Evolutionary conservation across 2,888 invertebrate genomes (phyloP), one percentile per base, ranked within the genome.

Genomic region (Hyles lineata): DNA sequence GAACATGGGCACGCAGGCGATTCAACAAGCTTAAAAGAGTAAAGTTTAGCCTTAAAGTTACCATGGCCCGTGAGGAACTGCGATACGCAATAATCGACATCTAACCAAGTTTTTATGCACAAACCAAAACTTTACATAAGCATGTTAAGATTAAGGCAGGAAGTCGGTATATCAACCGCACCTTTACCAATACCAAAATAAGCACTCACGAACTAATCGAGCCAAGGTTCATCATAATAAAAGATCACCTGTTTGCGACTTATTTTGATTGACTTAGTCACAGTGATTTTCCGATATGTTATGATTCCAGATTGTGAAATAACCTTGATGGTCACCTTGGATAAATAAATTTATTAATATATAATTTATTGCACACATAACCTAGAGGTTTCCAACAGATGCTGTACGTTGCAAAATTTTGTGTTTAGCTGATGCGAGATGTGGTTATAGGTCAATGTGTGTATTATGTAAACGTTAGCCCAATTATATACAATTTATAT

Each of bases 281-380:
- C 19, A 55, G 55, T 55, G n/a, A 55, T 74, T 73, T 52, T 58
- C 7, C 70, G 62, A 59, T 69, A 29, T 15, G 43, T 43, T 29
- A 50, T 43, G 32, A 69, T 43, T 17, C 8, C 29, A 67, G 21
- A 67, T 67, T 67, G 50, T 50, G 67, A 32, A 62, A 32, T 9
- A 62, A 15, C 62, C 62, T 62, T 62, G 62, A n/a, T 32, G 62
- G n/a, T 35, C n/a, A n/a, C 32, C 19, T 62, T n/a, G 19, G 32
- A 35, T 32, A 32, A 29, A 55, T 43, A 29, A 3, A 43, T 55
- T 55, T 55, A 55, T 55, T 55, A 55, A 19, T n/a, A 60, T 25
- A 60, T 25, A 25, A 25, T 23, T 60, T 25, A 60, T 25, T 23
- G 60, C 60, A 25, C 60, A 15, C 7, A 55, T 17, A 25, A 60